Evolutionary conservation across 2,888 invertebrate genomes (phyloP), one percentile per base, ranked within the genome.

Genomic region (Mesochorus sp.): DNA sequence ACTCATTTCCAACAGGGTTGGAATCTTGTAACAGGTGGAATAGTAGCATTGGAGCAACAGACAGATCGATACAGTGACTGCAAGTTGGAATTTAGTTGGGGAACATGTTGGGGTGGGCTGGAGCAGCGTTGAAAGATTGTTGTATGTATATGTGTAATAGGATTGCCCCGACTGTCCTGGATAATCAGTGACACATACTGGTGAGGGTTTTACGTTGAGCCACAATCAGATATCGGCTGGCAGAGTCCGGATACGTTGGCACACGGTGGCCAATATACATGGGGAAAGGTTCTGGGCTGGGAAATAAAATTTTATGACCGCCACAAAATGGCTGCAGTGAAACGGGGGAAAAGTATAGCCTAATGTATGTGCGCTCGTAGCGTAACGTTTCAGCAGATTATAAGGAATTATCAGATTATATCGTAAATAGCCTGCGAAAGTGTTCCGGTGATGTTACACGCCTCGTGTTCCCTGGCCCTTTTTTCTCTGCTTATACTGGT

Each of bases 281-380:
- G 1, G 53, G 31, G 14, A n/a, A n/a, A n/a, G n/a, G n/a, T n/a
- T 42, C 59, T 59, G 42, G 28, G 21, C 26, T 26, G 28, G 61
- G 61, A 26, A 44, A 61, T 26, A 42, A 61, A 61, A 44, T 61
- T 42, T 61, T 28, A 61, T 42, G 61, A 14, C 34, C 42, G 2
- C 42, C 26, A 42, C 61, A 39, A 44, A 61, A 28, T 17, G 61
- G 42, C 39, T 26, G 61, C 42, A 5, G 39, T 1, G 1, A 14
- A 26, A 12, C 42, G 26, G 14, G 28, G 14, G 10, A 39, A 17
- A 42, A 61, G 28, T 28, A n/a, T 59, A 59, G 19, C 28, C 12
- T 39, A 39, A 59, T 37, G 24, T 59, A 59, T 3, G 26, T 1
- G 24, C 6, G n/a, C 37, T 37, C 57, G 61, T 42, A 26, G 8